These are phyloP conservation scores for Mimas tiliae DNA, from an alignment of 2,888 invertebrate genomes.

Conservation along the genomic window DNA sequence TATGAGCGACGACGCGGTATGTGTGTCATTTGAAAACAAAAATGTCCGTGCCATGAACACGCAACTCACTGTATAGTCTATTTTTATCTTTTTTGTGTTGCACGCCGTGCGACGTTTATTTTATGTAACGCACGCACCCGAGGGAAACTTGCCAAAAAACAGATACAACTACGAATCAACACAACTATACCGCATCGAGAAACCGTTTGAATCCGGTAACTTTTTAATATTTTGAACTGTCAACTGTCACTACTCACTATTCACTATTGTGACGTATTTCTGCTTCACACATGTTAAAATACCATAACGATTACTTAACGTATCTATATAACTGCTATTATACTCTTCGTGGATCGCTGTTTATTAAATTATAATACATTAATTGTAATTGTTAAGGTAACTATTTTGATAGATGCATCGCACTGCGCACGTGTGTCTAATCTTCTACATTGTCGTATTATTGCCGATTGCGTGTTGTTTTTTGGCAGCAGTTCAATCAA, in stretches of 20 bases:
- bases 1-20: conserved; percentile 61
- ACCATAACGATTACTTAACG: neutral
- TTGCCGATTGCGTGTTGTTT: neutral
- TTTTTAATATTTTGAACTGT: conserved; percentile 69
- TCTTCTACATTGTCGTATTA: neutral
- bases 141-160: conserved; percentile 81
- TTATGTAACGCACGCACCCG: conserved; percentile 72
- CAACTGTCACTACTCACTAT: conserved; percentile 30
- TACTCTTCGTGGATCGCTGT: neutral
- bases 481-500: conserved; percentile 4
- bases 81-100: conserved; percentile 78
- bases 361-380: no score
- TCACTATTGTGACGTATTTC: neutral
- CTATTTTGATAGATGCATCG: no score
- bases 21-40: conserved; percentile 81
- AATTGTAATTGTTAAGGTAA: no score
- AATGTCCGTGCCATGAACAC: conserved; percentile 69
- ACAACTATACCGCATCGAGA: conserved; percentile 34
- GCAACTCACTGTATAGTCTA: conserved; percentile 78
- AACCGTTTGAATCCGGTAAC: conserved; percentile 75
- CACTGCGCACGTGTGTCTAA: neutral
- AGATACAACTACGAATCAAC: conserved; percentile 40
- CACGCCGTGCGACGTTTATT: conserved; percentile 68
- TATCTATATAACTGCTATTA: neutral
- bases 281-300: conserved; percentile 8